Evolutionary conservation across 2,113 vertebrate species (phyloP), one percentile per base, ranked within the genome.

Genomic region (Sphaerodactylus townsendi): DNA sequence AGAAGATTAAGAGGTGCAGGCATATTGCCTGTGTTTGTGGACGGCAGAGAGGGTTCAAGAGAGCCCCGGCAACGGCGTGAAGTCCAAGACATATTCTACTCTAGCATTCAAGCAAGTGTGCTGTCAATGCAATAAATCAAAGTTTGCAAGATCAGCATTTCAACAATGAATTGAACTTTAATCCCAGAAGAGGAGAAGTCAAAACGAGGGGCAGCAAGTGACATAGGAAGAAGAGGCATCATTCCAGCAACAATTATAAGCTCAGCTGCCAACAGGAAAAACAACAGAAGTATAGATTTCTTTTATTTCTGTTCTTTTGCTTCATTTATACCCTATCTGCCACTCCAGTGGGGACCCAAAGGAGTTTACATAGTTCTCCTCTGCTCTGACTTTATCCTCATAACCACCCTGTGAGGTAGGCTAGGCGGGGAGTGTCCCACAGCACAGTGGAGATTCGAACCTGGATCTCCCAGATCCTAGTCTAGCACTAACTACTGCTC

Each of bases 1-100:
- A 92, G 87, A 91, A 92, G 89, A 92, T 92, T 92, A 92, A 90
- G 88, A 90, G 76, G 85, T 71, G 81, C 88, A 90, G 85, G 71
- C 59, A 62, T 10, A 62, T 3, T 68, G 84, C 87, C 1, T 81
- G 50, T 0, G 0, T 8, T 33, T 14, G 71, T 4, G 7, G 7
- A 17, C 41, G n/a, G 10, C 15, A 48, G 3, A 64, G 82, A 13
- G 65, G 33, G 41, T 46, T 46, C 77, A 15, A 21, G 30, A 21
- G 62, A 66, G 41, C 56, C 37, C 33, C 28, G 30, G 41, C 41
- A 73, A 48, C 30, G 62, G 41, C 30, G 37, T 64, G 33, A 75
- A 0, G 84, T 92, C 85, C 89, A 33, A 17, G 85, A 87, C 85
- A 84, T 72, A 0, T 88, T 86, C 30, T 64, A 86, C 81, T 3